Base-by-base conservation (phyloP, 2,888 invertebrate genomes). In the Mylabris sibirica region DNA sequence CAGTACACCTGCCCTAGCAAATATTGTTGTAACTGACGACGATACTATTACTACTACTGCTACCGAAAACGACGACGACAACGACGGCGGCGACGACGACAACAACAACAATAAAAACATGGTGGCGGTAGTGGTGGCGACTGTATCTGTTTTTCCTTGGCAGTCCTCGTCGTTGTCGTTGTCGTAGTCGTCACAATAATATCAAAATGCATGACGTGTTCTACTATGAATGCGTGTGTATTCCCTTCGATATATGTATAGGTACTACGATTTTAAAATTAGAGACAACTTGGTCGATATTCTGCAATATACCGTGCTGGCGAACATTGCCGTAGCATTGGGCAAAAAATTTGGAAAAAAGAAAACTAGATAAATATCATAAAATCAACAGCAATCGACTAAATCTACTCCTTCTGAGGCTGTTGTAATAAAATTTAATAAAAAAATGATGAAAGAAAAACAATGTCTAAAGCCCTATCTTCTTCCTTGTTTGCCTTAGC, bases 201-300 rank as follows among this genome's bases (percentile, higher is more conserved):
- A 49, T 49, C 49, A 49, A 49, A 49, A 49, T 49, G 49, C 49
- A 49, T 49, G 49, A 49, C 49, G 8, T 49, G 44, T 44, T 44
- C 4, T 17, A 3, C 6, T 44, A 5, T 11, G 35, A 6, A 35
- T 12, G 35, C 35, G 35, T 38, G 38, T 44, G 11, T 49, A 3
- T 20, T 9, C 20, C 20, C 49, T 20, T 20, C 49, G 20, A 49
- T n/a, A 44, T 17, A n/a, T 17, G n/a, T n/a, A n/a, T n/a, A n/a
- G n/a, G n/a, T n/a, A n/a, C n/a, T 44, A 44, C 17, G 44, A 17
- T 44, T 44, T n/a, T 44, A 17, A 8, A 17, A 44, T 12, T 44
- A 4, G 12, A 12, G 2, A 12, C 3, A 14, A 38, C 12, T 38
- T 38, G 14, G 14, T 14, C 38, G 14, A 38, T 38, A 38, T 38